Conservation (phyloP, 2,797 vertebrate genomes). For the Ambastaia sidthimunki region DNA sequence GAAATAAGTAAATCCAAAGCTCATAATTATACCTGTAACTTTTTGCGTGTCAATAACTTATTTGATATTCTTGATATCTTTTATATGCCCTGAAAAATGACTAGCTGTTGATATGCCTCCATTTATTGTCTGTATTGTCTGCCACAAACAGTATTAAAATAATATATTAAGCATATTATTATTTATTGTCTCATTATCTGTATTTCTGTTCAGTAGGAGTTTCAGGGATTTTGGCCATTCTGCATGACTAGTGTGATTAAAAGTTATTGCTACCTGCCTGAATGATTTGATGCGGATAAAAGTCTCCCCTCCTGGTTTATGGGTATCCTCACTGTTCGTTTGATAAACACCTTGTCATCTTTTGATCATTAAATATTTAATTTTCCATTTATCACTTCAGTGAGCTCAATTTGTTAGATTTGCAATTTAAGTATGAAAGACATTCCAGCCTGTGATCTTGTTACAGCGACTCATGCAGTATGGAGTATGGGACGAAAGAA, state of each 20-base stretch:
- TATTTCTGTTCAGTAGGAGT: neutral
- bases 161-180: no score
- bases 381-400: slow-evolving; percentile 43
- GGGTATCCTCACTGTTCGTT: slow-evolving; percentile 22
- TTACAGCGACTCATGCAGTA: slow-evolving; percentile 38
- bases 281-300: slow-evolving; percentile 1
- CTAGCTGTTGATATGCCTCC: no score
- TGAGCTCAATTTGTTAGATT: slow-evolving; percentile 29
- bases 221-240: neutral
- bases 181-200: no score
- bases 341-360: slow-evolving; percentile 7
- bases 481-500: slow-evolving; percentile 23
- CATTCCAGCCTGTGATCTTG: slow-evolving; percentile 27
- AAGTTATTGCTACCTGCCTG: neutral
- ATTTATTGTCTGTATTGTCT: no score
- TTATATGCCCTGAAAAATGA: no score
- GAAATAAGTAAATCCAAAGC: no score
- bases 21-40: no score
- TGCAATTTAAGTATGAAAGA: slow-evolving; percentile 30
- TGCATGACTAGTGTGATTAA: neutral
- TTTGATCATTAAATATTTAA: slow-evolving; percentile 46
- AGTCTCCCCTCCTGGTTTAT: neutral
- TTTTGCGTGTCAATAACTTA: no score
- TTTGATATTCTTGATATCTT: no score
- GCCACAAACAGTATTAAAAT: no score